Conservation (phyloP, 1,140 invertebrate genomes). For the Zaprionus ornatus region DNA sequence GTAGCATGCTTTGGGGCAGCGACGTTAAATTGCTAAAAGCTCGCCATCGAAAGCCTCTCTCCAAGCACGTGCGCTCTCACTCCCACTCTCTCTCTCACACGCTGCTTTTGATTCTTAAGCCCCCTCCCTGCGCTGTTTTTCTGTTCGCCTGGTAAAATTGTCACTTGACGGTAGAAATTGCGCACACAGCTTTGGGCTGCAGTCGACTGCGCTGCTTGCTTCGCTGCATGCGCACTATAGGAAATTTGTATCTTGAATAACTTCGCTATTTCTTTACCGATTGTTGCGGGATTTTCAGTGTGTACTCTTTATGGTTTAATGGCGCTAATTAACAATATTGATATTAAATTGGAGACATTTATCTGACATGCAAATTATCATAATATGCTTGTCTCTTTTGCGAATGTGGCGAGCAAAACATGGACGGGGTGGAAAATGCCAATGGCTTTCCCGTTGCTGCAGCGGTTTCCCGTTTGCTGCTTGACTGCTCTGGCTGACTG, state of each 20-base stretch:
- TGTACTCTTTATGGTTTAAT: neutral
- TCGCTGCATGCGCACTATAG: neutral
- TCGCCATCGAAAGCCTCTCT: neutral
- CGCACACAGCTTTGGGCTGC: neutral
- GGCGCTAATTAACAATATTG: neutral
- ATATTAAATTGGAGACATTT: neutral
- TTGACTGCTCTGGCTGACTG: conserved; percentile 26
- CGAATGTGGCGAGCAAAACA: conserved; percentile 60
- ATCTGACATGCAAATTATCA: neutral
- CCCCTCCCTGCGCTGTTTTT: neutral
- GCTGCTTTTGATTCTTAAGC: neutral
- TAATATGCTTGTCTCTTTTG: conserved; percentile 20
- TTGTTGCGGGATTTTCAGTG: neutral
- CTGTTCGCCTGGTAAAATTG: neutral
- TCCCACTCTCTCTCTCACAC: too few relatives aligned
- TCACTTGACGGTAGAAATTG: neutral
- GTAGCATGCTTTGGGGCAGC: conserved; percentile 9
- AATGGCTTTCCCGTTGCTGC: conserved; percentile 36
- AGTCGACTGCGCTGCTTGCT: neutral
- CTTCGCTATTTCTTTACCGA: neutral
- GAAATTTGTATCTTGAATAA: neutral
- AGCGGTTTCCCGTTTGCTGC: conserved; percentile 55
- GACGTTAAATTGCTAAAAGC: neutral
- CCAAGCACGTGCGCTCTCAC: neutral
- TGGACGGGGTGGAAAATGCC: conserved; percentile 14